Conservation (phyloP, 2,113 vertebrate species). For the Seriola aureovittata region DNA sequence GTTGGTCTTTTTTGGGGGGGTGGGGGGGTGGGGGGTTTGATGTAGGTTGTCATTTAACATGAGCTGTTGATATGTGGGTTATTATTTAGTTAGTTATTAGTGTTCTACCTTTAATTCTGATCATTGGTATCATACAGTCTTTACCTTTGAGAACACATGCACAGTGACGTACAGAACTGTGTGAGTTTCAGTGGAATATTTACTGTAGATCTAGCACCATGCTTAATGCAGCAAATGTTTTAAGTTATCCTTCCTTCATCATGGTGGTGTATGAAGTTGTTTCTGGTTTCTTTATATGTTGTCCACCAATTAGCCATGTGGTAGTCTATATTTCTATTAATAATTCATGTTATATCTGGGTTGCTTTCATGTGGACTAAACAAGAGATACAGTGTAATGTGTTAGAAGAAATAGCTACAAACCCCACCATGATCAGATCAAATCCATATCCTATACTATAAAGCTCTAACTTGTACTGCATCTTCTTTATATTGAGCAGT, state of each 20-base stretch:
- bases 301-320: too few relatives aligned
- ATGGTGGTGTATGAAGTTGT: neutral
- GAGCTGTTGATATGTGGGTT: neutral
- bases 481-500: neutral
- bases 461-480: neutral
- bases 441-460: neutral
- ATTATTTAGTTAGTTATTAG: neutral
- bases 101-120: neutral
- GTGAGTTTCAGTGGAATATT: neutral
- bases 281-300: neutral
- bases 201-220: neutral
- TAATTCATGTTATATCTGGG: too few relatives aligned
- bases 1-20: neutral
- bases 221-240: neutral
- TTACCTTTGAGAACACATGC: neutral
- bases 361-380: too few relatives aligned
- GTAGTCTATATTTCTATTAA: too few relatives aligned
- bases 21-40: neutral
- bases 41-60: constrained; percentile 10
- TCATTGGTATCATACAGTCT: neutral
- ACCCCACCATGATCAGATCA: neutral
- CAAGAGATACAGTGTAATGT: neutral
- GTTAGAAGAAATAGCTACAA: neutral
- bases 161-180: neutral
- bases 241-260: neutral